Percentiles rank a stretch among this genome's conserved stretches.
These are phyloP conservation scores for Coptodon rendalli DNA, from an alignment of 2,113 vertebrate genomes.

Conservation along the genomic window DNA sequence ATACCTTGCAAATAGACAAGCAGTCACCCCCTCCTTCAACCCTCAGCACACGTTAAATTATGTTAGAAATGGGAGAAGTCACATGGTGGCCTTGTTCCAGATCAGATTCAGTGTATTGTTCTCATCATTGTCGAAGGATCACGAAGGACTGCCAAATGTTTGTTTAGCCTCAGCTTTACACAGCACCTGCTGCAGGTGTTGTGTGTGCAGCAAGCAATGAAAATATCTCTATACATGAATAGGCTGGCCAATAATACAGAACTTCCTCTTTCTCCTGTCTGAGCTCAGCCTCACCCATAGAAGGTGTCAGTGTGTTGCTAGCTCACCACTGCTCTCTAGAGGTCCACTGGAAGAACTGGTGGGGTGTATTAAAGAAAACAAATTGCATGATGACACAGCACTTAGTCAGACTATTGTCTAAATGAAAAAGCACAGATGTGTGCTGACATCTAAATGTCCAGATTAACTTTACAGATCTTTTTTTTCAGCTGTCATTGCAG, in stretches of 20 bases:
- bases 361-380: neutral
- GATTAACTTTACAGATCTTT: neutral
- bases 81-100: neutral
- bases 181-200: conserved; percentile 16
- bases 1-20: conserved; percentile 30
- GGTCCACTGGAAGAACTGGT: neutral
- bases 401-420: neutral
- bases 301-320: too few relatives aligned
- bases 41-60: neutral
- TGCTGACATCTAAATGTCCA: neutral
- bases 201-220: neutral
- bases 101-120: neutral
- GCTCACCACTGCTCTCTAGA: neutral
- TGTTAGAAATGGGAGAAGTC: neutral
- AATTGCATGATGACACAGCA: neutral
- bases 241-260: neutral
- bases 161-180: neutral
- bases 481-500: neutral
- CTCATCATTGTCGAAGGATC: neutral
- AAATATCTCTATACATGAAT: conserved; percentile 1
- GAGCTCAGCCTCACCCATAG: neutral
- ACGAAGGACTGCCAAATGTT: neutral
- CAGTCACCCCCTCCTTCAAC: neutral
- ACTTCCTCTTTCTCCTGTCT: neutral
- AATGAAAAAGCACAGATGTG: neutral